Evolutionary conservation across 2,888 invertebrate genomes (phyloP), one percentile per base, ranked within the genome.

Genomic region (Ormyrus pomaceus): DNA sequence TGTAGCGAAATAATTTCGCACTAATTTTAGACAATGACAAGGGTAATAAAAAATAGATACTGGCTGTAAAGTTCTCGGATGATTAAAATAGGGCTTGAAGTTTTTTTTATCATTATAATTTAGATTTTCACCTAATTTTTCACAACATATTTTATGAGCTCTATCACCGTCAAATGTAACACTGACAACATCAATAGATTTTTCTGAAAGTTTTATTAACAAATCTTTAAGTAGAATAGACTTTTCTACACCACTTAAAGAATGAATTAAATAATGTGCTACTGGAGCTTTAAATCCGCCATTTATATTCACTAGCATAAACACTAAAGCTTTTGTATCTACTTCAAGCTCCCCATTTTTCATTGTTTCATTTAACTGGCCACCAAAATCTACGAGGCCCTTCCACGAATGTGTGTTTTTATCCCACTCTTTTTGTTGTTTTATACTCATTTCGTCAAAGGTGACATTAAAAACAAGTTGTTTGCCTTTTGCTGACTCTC

Each of bases 401-500:
- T 82, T 78, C 80, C 80, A 80, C 5, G 51, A 51, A 34, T 77
- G 70, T 9, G 78, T 53, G 53, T 65, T 76, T 75, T 74, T 78
- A 70, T 70, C 46, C 66, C 64, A 79, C 9, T 72, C 64, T 51
- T 11, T 58, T 50, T 72, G 70, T 56, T 82, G 64, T 73, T 76
- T 83, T 51, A 81, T 83, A 65, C 64, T 61, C 75, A 82, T 83
- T 58, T 80, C 78, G 73, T 83, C 80, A 55, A 80, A 82, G 11
- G 80, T 79, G 6, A 83, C 7, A 73, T 79, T 82, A 74, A 83
- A 83, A 73, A 83, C 68, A 51, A 79, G 58, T 56, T 75, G 73
- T 61, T 70, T 80, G 5, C 71, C 66, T 69, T 81, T 79, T 9
- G n/a, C 45, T 50, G 19, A 56, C 65, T 82, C 71, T 8, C 19